Evolutionary conservation across 2,888 invertebrate genomes (phyloP).

Genomic region (Perithous albicinctus): DNA sequence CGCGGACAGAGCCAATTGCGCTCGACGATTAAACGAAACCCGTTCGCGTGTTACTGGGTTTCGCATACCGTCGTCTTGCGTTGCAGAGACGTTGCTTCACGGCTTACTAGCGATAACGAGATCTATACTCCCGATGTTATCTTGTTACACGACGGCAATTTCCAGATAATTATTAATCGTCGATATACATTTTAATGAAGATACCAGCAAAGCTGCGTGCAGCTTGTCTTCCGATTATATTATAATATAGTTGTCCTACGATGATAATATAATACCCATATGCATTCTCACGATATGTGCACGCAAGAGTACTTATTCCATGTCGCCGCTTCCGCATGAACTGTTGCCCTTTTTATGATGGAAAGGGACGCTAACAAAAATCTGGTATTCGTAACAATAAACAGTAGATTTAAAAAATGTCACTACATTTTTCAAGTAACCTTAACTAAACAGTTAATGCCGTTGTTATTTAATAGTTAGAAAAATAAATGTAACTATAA

Average conservation of each 20-base stretch:
- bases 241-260: background rate
- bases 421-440: no score
- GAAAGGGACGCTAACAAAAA: constrained; percentile 25
- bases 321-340: constrained; percentile 27
- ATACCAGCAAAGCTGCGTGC: constrained; percentile 56
- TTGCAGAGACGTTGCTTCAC: constrained; percentile 57
- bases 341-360: constrained; percentile 5
- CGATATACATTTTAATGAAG: constrained; percentile 73
- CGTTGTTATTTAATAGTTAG: no score
- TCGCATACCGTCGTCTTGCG: constrained; percentile 34
- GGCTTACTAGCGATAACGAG: constrained; percentile 66
- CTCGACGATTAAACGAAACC: constrained; percentile 62
- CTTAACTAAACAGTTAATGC: no score
- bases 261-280: constrained; percentile 24
- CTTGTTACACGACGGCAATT: constrained; percentile 69
- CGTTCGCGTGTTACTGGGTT: constrained; percentile 57
- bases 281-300: background rate
- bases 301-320: background rate
- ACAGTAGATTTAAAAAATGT: no score
- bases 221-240: background rate
- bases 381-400: no score
- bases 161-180: constrained; percentile 77
- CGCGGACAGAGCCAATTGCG: constrained; percentile 31
- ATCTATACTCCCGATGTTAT: constrained; percentile 64
- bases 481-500: no score